Evolutionary conservation across 37 sponge, comb jelly and placozoan species (phyloP).

Genomic region (Hormiphora californensis): DNA sequence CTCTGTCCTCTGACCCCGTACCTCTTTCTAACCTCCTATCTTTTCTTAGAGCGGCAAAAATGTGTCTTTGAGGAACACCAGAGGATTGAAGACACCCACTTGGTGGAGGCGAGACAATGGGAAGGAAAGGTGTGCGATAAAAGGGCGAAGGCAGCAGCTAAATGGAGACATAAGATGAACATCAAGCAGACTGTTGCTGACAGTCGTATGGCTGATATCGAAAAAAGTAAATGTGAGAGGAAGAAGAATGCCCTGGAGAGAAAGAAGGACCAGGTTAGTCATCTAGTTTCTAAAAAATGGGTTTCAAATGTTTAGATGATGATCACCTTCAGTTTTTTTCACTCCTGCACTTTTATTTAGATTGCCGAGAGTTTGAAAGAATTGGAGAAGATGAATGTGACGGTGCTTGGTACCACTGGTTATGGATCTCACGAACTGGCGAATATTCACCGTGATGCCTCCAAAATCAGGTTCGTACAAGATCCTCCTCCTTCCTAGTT

Average conservation of each 20-base stretch:
- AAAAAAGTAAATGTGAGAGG: background rate
- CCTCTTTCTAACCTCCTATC: background rate
- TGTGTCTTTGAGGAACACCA: constrained; percentile 21
- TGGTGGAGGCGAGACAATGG: constrained; percentile 24
- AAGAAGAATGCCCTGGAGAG: constrained; percentile 19
- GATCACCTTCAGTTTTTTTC: background rate
- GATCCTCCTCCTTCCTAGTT: too few species aligned
- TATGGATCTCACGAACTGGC: constrained; percentile 52
- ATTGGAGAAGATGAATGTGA: constrained; percentile 35
- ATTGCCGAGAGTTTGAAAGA: background rate
- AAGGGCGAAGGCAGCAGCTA: constrained; percentile 12
- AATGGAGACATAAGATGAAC: constrained; percentile 35
- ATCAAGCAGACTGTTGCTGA: constrained; percentile 46
- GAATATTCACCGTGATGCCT: constrained; percentile 21
- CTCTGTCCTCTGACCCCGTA: background rate
- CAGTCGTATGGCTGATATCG: constrained; percentile 41
- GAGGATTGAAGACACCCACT: constrained; percentile 35
- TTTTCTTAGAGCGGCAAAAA: constrained; percentile 21
- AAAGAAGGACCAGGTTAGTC: background rate
- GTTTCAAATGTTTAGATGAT: background rate
- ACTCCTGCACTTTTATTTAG: background rate
- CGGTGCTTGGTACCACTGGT: constrained; percentile 36
- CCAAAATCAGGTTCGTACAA: constrained; percentile 6
- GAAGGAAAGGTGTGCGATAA: constrained; percentile 6
- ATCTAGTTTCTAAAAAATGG: background rate